phyloP scores from a whole-genome alignment of 2,888 invertebrate species.

The Baronia brevicornis region DNA sequence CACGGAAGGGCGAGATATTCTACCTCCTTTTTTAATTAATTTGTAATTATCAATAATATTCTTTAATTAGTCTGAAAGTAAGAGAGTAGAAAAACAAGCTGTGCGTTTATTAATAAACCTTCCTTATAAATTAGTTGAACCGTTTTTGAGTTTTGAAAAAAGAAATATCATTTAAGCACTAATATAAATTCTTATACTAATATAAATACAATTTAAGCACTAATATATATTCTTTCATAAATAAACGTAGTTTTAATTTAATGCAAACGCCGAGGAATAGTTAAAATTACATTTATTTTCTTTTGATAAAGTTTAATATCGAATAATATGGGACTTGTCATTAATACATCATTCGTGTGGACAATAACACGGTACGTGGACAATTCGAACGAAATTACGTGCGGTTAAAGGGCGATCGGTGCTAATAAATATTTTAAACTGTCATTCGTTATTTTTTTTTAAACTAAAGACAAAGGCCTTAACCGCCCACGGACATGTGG shows the following conservation, averaged over 20 bases:
- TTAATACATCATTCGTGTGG: slow-evolving; percentile 50
- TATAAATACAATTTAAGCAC: slow-evolving; percentile 3
- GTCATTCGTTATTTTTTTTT: slow-evolving; percentile 57
- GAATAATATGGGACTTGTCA: slow-evolving; percentile 43
- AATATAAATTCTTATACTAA: too few species aligned
- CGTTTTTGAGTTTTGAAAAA: too few species aligned
- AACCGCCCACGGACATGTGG: slow-evolving; percentile 59
- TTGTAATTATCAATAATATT: too few species aligned
- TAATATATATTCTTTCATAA: not conserved
- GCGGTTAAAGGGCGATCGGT: slow-evolving; percentile 44
- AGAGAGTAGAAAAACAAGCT: too few species aligned
- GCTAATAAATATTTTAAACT: slow-evolving; percentile 64
- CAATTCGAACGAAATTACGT: slow-evolving; percentile 57
- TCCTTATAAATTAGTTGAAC: too few species aligned
- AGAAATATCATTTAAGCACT: too few species aligned
- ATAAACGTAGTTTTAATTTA: slow-evolving; percentile 4
- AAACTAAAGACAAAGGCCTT: slow-evolving; percentile 64
- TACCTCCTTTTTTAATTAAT: too few species aligned
- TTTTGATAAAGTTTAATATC: slow-evolving; percentile 37
- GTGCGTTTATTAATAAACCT: too few species aligned
- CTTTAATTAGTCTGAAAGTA: too few species aligned
- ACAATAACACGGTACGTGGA: slow-evolving; percentile 49
- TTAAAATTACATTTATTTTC: slow-evolving; percentile 11
- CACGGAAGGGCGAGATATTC: too few species aligned
- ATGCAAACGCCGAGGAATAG: not conserved